Conservation (phyloP, 2,888 invertebrate genomes). For the Proisotoma minuta region DNA sequence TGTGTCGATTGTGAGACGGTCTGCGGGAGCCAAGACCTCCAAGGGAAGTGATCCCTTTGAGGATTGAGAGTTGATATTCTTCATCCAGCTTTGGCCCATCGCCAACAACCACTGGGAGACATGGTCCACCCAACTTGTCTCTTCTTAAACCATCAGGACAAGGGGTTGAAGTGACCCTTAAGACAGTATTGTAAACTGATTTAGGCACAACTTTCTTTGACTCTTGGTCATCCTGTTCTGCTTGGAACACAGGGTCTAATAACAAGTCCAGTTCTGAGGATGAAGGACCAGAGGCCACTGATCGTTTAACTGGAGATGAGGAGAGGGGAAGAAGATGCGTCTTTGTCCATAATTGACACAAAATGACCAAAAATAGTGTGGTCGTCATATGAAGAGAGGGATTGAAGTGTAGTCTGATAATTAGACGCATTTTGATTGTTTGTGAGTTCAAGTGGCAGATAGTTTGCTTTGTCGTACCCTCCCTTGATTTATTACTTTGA, state of each 20-base stretch:
- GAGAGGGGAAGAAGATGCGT: constrained; percentile 11
- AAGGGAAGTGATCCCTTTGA: constrained; percentile 3
- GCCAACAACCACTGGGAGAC: constrained; percentile 22
- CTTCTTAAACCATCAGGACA: constrained; percentile 33
- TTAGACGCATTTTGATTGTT: constrained; percentile 13
- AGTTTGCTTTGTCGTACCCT: background rate
- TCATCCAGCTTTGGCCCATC: constrained; percentile 17
- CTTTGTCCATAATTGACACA: constrained; percentile 12
- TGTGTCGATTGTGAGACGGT: background rate
- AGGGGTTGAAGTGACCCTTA: constrained; percentile 23
- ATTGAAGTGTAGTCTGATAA: too few relatives aligned
- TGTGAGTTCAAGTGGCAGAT: too few relatives aligned
- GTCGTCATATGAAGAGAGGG: background rate
- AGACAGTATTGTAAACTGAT: constrained; percentile 37
- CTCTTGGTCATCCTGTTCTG: constrained; percentile 29
- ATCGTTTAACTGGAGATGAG: background rate
- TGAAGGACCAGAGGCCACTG: background rate
- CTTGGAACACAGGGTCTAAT: constrained; percentile 38
- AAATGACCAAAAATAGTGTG: constrained; percentile 6
- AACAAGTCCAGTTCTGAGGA: constrained; percentile 31
- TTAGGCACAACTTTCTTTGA: constrained; percentile 32
- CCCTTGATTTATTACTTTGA: background rate
- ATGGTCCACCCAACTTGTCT: constrained; percentile 28
- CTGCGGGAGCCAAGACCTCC: background rate
- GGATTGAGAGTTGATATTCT: background rate